Evolutionary conservation across 1,140 invertebrate genomes (phyloP), one percentile per base, ranked within the genome.

Genomic region (Polypedilum pembai): DNA sequence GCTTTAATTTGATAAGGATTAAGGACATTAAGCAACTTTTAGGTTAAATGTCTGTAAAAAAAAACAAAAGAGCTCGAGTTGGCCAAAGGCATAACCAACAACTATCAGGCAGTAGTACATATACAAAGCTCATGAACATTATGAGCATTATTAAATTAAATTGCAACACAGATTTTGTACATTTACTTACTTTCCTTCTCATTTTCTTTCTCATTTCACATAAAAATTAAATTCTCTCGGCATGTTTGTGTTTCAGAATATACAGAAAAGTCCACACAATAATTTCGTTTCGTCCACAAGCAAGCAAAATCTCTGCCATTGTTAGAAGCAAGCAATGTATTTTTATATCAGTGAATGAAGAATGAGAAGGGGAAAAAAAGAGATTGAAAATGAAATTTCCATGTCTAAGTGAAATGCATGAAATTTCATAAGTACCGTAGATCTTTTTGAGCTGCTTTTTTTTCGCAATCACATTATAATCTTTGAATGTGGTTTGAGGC

Each of bases 311-410:
- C 24, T 12, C 8, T n/a, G 4, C 65, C 18, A 18, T 69, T 69
- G 65, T 69, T 69, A 69, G 65, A 69, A 69, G 65, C 65, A 69
- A 69, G 65, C 65, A 69, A 33, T 69, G 45, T 56, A 69, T 5
- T 21, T 56, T 69, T 69, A 69, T 69, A 18, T 3, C 8, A 69
- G 20, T 69, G 65, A 18, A 20, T 69, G 17, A 69, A 56, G n/a
- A 56, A 56, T 56, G 45, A 33, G 15, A 10, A 5, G 40, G 15
- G 8, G 41, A 8, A 15, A 56, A 56, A 15, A 56, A 56, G 45
- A 56, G 45, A 56, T 56, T 56, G 45, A 56, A 56, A 69, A 69
- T 69, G 65, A 69, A 69, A 69, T 69, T 69, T 69, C 65, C 65
- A 69, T 69, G 65, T 69, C 65, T 69, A 21, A 69, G 65, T 69